Conservation (phyloP, 2,797 vertebrate species). For the Sebastiscus tertius region DNA sequence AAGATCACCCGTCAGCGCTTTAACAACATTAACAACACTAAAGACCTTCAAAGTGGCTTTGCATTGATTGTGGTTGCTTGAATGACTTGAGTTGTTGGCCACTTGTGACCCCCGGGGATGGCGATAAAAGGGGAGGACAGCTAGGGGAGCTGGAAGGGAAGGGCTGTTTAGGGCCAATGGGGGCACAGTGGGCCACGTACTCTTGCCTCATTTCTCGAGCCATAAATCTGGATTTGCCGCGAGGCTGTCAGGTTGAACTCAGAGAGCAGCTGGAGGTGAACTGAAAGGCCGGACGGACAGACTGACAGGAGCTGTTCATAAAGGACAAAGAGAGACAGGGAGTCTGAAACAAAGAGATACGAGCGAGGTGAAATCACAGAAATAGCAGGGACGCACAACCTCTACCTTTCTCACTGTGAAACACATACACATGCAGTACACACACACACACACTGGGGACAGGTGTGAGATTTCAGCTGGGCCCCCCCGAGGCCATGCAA, state of each 20-base stretch:
- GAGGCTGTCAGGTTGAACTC: constrained; percentile 55
- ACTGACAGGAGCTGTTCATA: constrained; percentile 35
- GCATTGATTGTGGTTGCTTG: constrained; percentile 66
- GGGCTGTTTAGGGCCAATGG: constrained; percentile 41
- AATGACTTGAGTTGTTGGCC: constrained; percentile 71
- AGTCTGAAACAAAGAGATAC: constrained; percentile 36
- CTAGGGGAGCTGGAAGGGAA: constrained; percentile 8
- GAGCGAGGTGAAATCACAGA: constrained; percentile 36
- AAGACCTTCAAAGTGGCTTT: constrained; percentile 69
- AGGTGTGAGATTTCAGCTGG: constrained; percentile 78
- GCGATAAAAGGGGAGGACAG: constrained; percentile 43
- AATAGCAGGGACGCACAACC: constrained; percentile 32
- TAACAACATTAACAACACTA: constrained; percentile 62
- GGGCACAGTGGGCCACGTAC: constrained; percentile 37
- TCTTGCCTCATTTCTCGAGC: constrained; percentile 64
- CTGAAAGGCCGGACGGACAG: constrained; percentile 61
- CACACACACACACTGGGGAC: constrained; percentile 63
- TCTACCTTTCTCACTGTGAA: neutral
- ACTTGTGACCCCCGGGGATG: constrained; percentile 55
- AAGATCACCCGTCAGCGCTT: constrained; percentile 57
- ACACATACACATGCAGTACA: neutral
- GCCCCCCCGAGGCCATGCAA: constrained; percentile 52
- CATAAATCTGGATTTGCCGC: constrained; percentile 69
- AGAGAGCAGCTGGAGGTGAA: constrained; percentile 73
- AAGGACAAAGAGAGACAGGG: constrained; percentile 34